Evolutionary conservation across 2,113 vertebrate genomes (phyloP).

Genomic region (Diglossa brunneiventris): DNA sequence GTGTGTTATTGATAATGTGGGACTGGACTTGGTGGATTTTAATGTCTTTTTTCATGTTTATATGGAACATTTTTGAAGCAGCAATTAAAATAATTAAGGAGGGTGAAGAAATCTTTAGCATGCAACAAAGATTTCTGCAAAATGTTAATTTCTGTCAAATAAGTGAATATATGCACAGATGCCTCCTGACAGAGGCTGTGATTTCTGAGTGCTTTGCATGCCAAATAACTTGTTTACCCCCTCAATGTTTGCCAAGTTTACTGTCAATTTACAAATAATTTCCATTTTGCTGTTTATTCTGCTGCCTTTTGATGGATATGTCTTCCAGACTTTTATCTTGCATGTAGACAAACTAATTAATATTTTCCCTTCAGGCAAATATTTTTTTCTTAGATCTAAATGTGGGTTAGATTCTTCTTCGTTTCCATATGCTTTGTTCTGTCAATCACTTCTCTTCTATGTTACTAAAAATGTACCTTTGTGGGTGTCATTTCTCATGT

Average conservation of each 20-base stretch:
- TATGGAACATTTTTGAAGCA: conserved; percentile 72
- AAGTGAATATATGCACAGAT: conserved; percentile 88
- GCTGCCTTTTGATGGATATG: conserved; percentile 89
- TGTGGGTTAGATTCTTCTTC: conserved; percentile 88
- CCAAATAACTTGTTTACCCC: conserved; percentile 83
- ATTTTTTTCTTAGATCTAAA: conserved; percentile 97
- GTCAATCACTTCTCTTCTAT: conserved; percentile 84
- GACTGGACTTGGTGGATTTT: conserved; percentile 64
- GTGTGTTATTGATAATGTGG: conserved; percentile 51
- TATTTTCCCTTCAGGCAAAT: conserved; percentile 95
- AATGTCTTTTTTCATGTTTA: conserved; percentile 73
- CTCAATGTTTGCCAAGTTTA: conserved; percentile 87
- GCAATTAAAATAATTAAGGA: conserved; percentile 91
- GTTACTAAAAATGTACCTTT: conserved; percentile 82
- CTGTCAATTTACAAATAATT: conserved; percentile 94
- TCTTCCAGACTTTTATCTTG: conserved; percentile 91
- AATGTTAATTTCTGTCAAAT: conserved; percentile 90
- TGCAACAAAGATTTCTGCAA: conserved; percentile 84
- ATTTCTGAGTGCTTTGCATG: conserved; percentile 80
- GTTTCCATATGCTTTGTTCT: conserved; percentile 92
- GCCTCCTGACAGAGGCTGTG: conserved; percentile 84
- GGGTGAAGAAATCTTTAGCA: conserved; percentile 82
- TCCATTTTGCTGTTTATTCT: conserved; percentile 90
- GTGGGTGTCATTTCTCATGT: conserved; percentile 68
- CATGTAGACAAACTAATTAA: conserved; percentile 97